These are phyloP conservation scores for Centropristis striata DNA, from an alignment of 2,113 vertebrate species.

Conservation along the genomic window DNA sequence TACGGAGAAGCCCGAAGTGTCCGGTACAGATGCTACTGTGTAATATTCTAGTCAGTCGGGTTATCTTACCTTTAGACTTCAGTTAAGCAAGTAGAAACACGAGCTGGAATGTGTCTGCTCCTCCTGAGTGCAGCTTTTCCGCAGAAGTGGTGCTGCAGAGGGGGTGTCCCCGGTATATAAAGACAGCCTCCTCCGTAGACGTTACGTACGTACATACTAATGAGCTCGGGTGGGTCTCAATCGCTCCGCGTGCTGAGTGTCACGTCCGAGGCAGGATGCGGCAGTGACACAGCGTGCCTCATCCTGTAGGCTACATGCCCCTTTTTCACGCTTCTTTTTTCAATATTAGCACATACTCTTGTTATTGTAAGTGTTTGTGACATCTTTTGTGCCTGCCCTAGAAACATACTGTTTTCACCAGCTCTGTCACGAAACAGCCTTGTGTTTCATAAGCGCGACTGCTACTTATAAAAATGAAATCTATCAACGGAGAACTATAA, in stretches of 20 bases:
- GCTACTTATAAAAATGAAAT: not conserved
- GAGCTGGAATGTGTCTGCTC: constrained; percentile 58
- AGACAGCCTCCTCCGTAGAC: constrained; percentile 3
- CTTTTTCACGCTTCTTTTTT: not conserved
- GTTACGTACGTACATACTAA: constrained; percentile 10
- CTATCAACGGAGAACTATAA: not conserved
- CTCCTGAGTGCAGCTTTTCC: constrained; percentile 31
- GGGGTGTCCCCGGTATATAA: constrained; percentile 64
- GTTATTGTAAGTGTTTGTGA: not conserved
- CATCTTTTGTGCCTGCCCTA: not conserved
- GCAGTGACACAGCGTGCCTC: not conserved
- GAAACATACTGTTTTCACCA: too few species aligned
- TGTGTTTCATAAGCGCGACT: not conserved
- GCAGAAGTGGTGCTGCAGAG: constrained; percentile 57
- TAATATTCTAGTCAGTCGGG: accelerated
- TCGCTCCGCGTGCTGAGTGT: constrained; percentile 48
- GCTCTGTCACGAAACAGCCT: not conserved
- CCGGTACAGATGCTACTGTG: too few species aligned
- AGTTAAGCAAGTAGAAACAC: not conserved
- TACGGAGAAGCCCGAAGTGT: accelerated
- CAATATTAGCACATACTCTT: too few species aligned
- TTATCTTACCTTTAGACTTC: constrained; percentile 56
- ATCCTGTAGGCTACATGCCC: not conserved
- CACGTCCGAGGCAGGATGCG: constrained; percentile 76
- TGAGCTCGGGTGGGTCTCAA: constrained; percentile 4